Base-by-base conservation (phyloP, 2,888 invertebrate species). In the Autographa gamma region DNA sequence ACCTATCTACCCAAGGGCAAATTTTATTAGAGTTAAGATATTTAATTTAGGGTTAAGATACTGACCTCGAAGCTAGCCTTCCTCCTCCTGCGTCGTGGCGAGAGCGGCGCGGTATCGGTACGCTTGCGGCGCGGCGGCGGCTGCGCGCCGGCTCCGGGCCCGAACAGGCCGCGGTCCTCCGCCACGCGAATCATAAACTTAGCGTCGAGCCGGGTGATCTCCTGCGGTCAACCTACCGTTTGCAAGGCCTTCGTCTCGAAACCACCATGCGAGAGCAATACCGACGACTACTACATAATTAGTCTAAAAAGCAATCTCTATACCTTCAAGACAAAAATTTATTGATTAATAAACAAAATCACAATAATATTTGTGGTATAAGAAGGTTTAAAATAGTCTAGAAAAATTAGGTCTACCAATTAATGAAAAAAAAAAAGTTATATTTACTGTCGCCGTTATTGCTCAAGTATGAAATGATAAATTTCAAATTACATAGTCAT, bases 151-250 rank as follows among this genome's bases (percentile, higher is more conserved):
- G 93, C 91, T 43, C 80, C 77, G 8, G 79, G 95, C 2, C 97
- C 98, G 89, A 98, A 98, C 76, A 98, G 91, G 0, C 98, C 98
- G 72, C 98, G 96, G 56, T 97, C 96, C 91, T 98, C 98, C 3
- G 98, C 98, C 93, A 98, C 97, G 84, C 97, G 96, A 81, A 98
- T 98, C 96, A 98, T 97, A 89, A 97, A 98, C 90, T 98, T 97
- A 7, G 98, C 97, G 90, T 98, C 97, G 84, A 98, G 96, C 58
- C 97, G 96, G 66, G 97, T 97, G 83, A 98, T 96, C 93, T 97
- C 97, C 96, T 97, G 90, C 77, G 82, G 82, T 84, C 88, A 86
- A 78, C 86, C 89, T 90, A 88, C 67, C 84, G 78, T 84, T 86
- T 89, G 84, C 83, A 82, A 81, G 69, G 76, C 77, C 71, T 77